Base-by-base conservation (phyloP, 2,888 invertebrate species). In the Allolobophora icterica region DNA sequence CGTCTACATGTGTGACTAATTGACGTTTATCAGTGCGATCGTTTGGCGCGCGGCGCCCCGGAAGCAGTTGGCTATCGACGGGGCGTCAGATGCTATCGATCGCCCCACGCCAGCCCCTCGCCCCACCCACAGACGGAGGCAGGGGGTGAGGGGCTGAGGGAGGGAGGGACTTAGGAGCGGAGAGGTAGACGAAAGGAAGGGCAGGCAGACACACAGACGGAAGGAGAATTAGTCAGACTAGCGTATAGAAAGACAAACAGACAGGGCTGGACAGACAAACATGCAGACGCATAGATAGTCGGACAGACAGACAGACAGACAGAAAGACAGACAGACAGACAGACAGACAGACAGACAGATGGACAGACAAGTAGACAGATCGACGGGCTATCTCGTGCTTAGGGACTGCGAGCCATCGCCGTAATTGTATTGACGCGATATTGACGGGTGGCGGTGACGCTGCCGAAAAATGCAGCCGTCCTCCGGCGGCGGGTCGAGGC, bases 21-120 rank as follows among this genome's bases (percentile, higher is more conserved):
- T 87, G 87, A 87, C 87, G 87, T 87, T 87, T 87, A 87, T 87
- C 87, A 38, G 87, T 87, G 87, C 35, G 87, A 87, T 87, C 87
- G 87, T 34, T 35, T 34, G 34, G 87, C 34, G 87, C 35, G 87
- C 34, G 38, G 87, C 35, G 87, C 34, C 87, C 87, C 35, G 87
- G 38, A 87, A 38, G 87, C 87, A 87, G 87, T 87, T 35, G 87
- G 87, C 87, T 24, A 87, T 87, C 87, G 87, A 87, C 87, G 35
- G 87, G 38, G 87, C 38, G 35, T 35, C 87, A 87, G 87, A 87
- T 38, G 87, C 71, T 71, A 87, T 87, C 87, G 87, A 87, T 87
- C 87, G 87, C 84, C 84, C 84, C 19, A 17, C 84, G 8, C 34
- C 84, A 15, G 15, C 19, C 34, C 84, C 8, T 11, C 84, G 8